Percentiles rank a stretch among this genome's conserved stretches.
These are phyloP conservation scores for Leptodactylus fuscus DNA, from an alignment of 2,113 vertebrate species.

Conservation along the genomic window DNA sequence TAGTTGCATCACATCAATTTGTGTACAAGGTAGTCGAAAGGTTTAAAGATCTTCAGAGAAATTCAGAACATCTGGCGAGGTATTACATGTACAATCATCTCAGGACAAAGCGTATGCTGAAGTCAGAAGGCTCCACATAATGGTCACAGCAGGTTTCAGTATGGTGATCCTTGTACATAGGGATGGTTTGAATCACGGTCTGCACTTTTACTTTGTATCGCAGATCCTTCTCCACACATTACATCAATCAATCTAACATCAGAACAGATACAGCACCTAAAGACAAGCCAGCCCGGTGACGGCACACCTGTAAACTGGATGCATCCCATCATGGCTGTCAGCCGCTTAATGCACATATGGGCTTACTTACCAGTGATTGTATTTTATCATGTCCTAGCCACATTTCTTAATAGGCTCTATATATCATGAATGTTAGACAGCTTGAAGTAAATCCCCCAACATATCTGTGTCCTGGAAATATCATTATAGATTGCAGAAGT, in stretches of 20 bases:
- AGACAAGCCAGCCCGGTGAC: background rate
- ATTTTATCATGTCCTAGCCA: conserved; percentile 28
- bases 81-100: background rate
- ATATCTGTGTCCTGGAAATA: conserved; percentile 27
- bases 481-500: conserved; percentile 9
- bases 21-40: background rate
- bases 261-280: conserved; percentile 7
- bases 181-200: conserved; percentile 35
- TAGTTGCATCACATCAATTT: background rate
- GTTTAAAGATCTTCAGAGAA: background rate
- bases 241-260: conserved; percentile 13
- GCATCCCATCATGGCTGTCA: conserved; percentile 12
- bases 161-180: background rate
- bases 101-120: background rate
- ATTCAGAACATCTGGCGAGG: background rate
- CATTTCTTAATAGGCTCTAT: conserved; percentile 23
- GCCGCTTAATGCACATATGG: conserved; percentile 20
- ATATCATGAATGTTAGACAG: conserved; percentile 24
- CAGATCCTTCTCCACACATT: conserved; percentile 39
- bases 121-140: background rate
- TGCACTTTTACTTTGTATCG: conserved; percentile 1
- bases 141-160: background rate
- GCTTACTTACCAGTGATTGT: conserved; percentile 19
- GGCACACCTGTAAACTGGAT: conserved; percentile 38
- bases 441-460: conserved; percentile 3